Base-by-base conservation (phyloP, 2,113 vertebrate species). In the Rallus limicola region DNA sequence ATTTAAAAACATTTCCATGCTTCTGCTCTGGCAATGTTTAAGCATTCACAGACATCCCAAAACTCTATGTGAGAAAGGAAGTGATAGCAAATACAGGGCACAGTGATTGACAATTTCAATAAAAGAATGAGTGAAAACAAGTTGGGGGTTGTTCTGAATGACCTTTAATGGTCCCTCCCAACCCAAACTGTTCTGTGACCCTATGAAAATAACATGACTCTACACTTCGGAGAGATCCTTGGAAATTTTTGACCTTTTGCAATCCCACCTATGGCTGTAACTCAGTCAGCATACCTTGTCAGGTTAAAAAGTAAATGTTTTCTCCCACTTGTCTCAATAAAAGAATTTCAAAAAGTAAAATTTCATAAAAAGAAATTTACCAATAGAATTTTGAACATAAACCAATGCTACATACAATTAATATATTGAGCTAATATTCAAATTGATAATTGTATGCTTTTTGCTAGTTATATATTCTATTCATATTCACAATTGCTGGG, bases 1-100 rank as follows among this genome's bases (percentile, higher is more conserved):
- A 91, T 92, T 92, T 69, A 13, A 86, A 91, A 94, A 84, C 34
- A 76, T 53, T 91, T 92, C 74, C 50, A 65, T 58, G 53, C 65
- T 91, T 86, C 74, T 87, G 46, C 40, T 87, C 24, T 71, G 44
- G 36, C 69, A 92, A 50, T 34, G 17, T 85, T 79, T 75, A 90
- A 81, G 64, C 64, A 81, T 69, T 79, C 92, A 25, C n/a, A 88
- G 84, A 71, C 58, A 89, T 84, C 58, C 53, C 33, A 89, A 93
- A 95, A 89, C 68, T 50, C 38, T 67, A 18, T 13, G 28, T 34
- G 12, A 64, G 63, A 63, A 59, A 15, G 11, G 21, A 95, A 90
- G 8, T 18, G 40, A 77, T 14, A 79, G 38, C 34, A 90, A 46
- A 53, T 50, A 78, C 10, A 55, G 26, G 33, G 42, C 76, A 62